Evolutionary conservation across 2,113 vertebrate genomes (phyloP).

Genomic region (Todiramphus chloris): DNA sequence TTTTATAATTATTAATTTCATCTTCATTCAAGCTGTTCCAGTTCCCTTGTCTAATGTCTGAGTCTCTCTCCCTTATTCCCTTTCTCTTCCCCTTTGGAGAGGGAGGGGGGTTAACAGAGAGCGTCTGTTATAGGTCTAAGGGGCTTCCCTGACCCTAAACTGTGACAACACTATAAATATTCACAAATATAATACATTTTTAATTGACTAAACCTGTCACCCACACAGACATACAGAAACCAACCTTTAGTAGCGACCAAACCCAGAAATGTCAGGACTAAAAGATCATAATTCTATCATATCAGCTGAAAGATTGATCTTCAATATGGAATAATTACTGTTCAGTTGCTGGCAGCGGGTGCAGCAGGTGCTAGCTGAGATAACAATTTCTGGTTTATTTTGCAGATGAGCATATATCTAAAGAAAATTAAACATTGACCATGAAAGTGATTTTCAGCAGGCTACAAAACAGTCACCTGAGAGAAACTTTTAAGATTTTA

Average conservation of each 20-base stretch:
- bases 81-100: too few species aligned
- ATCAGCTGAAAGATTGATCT: background rate
- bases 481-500: background rate
- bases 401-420: background rate
- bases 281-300: background rate
- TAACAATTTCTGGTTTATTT: background rate
- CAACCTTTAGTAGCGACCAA: background rate
- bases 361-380: background rate
- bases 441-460: background rate
- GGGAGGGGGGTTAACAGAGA: too few species aligned
- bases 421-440: background rate
- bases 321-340: background rate
- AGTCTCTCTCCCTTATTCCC: too few species aligned
- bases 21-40: too few species aligned
- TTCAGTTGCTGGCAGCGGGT: background rate
- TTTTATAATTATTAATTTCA: too few species aligned
- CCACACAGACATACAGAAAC: background rate
- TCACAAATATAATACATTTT: background rate
- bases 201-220: background rate
- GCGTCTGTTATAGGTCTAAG: too few species aligned
- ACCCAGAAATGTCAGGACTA: background rate
- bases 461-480: background rate
- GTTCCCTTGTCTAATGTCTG: too few species aligned
- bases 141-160: too few species aligned
- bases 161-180: background rate